Base-by-base conservation (phyloP, 92 coral and sea anemone genomes). In the Phenganax marumi region DNA sequence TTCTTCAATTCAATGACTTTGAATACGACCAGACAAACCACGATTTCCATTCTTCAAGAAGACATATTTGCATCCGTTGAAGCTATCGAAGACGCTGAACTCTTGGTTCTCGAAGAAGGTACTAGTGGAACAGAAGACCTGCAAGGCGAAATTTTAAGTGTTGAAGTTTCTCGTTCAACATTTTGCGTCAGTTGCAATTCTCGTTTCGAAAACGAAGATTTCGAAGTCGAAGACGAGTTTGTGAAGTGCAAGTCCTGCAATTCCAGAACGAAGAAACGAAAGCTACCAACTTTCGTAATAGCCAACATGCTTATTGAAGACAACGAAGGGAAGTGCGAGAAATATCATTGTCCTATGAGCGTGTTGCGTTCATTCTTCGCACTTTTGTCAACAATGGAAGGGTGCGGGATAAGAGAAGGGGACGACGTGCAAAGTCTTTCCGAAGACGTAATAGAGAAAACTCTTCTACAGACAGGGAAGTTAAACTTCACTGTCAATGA, bases 171-270 rank as follows among this genome's bases (percentile, higher is more conserved):
- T 8, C 75, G 50, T 70, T 8, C 75, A 8, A 12, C 25, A 10
- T 39, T 70, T 33, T 70, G 75, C 18, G 50, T 70, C 7, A 70
- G 25, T 70, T 70, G 75, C 75, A 70, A 70, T 18, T 9, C 13
- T 18, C 48, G 75, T 7, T 12, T 70, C 43, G 9, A 70, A 8
- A 49, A 7, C 43, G 50, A 70, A 8, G 18, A 70, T 8, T 39
- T 12, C 8, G 70, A 8, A 10, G n/a, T 8, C n/a, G n/a, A 8
- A 8, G 25, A 70, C 13, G 9, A 8, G 18, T 70, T 70, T 70
- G 18, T 33, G 46, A 70, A 70, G 75, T 70, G 75, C 25, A 12
- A 39, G 25, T 70, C 75, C 50, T 70, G 75, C 18, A 19, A 70
- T 10, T 19, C 50, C 43, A 70, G 46, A 6, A 70, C 47, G 46